Evolutionary conservation across 1,140 invertebrate species (phyloP).

Genomic region (Matsumurasca onukii): DNA sequence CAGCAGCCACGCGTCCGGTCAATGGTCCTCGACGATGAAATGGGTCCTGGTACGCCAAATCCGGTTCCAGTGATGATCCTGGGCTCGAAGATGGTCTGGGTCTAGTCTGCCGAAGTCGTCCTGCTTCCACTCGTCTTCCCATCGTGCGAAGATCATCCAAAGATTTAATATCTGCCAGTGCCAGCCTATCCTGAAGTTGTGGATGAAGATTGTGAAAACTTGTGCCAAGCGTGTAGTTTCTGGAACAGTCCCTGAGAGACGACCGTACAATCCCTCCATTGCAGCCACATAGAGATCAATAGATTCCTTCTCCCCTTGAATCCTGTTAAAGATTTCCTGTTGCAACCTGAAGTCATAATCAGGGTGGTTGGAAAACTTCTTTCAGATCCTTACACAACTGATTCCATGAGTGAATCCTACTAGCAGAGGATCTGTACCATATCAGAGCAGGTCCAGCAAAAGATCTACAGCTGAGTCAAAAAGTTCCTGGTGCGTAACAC

Average conservation of each 20-base stretch:
- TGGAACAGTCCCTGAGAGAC: neutral
- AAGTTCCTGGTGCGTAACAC: neutral
- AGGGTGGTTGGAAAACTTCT: slow-evolving; percentile 12
- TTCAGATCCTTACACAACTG: neutral
- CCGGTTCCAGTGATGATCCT: neutral
- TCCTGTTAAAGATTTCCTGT: neutral
- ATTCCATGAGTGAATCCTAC: neutral
- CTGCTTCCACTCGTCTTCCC: neutral
- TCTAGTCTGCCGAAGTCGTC: neutral
- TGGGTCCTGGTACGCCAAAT: slow-evolving; percentile 4
- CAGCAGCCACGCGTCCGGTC: too few relatives aligned
- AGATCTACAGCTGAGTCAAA: slow-evolving; percentile 14
- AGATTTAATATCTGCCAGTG: neutral
- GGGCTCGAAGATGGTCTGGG: neutral
- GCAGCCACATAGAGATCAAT: neutral
- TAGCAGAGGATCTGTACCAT: neutral
- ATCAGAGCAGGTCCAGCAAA: slow-evolving; percentile 7
- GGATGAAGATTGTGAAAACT: neutral
- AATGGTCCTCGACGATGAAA: too few relatives aligned
- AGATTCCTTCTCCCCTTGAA: neutral
- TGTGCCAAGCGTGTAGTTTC: neutral
- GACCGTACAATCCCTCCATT: neutral
- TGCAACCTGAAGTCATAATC: neutral
- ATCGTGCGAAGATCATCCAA: neutral
- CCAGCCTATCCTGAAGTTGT: neutral